Evolutionary conservation across 2,888 invertebrate genomes (phyloP).

Genomic region (Ichneumoninae sp.): DNA sequence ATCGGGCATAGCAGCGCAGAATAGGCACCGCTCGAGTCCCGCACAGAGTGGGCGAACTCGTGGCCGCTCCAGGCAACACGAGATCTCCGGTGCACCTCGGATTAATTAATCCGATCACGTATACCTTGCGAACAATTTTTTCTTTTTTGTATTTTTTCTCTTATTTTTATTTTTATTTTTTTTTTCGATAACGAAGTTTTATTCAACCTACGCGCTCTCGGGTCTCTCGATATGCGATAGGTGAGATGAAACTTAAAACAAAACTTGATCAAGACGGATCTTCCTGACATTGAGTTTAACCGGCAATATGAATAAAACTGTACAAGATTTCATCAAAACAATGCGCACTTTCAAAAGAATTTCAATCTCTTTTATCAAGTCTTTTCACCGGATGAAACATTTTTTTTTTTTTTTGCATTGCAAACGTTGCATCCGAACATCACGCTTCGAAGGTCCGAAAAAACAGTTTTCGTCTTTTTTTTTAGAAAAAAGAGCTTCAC

Average conservation of each 20-base stretch:
- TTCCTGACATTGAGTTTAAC: not conserved
- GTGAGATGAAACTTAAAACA: constrained; percentile 34
- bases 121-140: constrained; percentile 10
- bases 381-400: not conserved
- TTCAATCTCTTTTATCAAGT: no score
- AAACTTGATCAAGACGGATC: not conserved
- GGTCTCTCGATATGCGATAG: constrained; percentile 22
- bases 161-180: not conserved
- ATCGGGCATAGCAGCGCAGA: constrained; percentile 18
- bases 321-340: no score
- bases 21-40: constrained; percentile 5
- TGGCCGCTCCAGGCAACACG: constrained; percentile 62
- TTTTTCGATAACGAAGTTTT: not conserved
- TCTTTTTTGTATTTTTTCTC: no score
- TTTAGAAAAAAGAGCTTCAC: not conserved
- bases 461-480: not conserved
- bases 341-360: no score
- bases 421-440: not conserved
- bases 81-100: constrained; percentile 41
- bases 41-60: constrained; percentile 66
- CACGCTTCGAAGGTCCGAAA: not conserved
- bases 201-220: not conserved
- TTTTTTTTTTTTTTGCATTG: not conserved
- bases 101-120: constrained; percentile 59
- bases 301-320: not conserved